These are phyloP conservation scores for Lanistes nyassanus DNA, from an alignment of 1,140 invertebrate genomes.

Conservation along the genomic window DNA sequence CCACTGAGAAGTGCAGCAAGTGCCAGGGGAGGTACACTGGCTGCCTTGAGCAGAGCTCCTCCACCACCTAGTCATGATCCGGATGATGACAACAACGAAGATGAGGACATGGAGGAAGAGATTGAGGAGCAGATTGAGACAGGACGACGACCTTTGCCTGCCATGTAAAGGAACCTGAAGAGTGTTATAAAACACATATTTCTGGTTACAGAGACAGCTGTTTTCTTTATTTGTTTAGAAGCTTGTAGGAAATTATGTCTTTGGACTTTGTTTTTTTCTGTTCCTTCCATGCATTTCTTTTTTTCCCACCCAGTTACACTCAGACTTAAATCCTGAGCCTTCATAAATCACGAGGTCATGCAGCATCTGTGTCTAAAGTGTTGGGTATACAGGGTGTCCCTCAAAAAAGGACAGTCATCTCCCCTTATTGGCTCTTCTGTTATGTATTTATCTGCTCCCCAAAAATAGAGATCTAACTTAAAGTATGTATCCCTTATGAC, in stretches of 20 bases:
- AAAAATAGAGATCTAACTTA: no score
- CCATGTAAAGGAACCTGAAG: no score
- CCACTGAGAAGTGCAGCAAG: background rate
- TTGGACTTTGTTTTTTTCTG: background rate
- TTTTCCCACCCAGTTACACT: no score
- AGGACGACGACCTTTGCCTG: conserved; percentile 5
- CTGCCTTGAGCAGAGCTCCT: conserved; percentile 26
- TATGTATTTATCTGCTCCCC: no score
- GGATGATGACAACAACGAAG: conserved; percentile 30
- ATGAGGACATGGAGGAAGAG: conserved; percentile 22
- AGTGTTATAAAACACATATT: background rate
- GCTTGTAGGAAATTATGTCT: background rate
- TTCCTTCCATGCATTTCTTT: no score
- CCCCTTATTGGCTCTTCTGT: no score
- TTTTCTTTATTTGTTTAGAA: background rate
- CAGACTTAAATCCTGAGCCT: no score
- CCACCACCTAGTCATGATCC: conserved; percentile 30
- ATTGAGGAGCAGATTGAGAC: background rate
- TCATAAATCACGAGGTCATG: no score
- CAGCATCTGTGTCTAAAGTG: no score
- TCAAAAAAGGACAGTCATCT: no score
- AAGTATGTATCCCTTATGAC: no score
- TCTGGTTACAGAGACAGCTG: background rate
- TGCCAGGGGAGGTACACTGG: conserved; percentile 6
- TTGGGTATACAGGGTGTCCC: no score